Base-by-base conservation (phyloP, 2,113 vertebrate genomes). In the Cairina moschata region DNA sequence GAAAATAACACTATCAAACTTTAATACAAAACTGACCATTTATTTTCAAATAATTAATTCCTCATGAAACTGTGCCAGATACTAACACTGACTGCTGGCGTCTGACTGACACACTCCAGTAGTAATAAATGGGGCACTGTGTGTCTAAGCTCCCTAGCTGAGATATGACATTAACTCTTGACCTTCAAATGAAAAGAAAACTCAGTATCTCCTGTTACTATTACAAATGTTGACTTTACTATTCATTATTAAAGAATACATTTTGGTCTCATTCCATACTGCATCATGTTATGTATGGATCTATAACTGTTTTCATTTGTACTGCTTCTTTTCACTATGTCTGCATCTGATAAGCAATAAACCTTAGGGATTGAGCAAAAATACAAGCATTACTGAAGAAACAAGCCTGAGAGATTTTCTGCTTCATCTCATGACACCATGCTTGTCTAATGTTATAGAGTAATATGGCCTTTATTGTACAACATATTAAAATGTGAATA, bases 121-220 rank as follows among this genome's bases (percentile, higher is more conserved):
- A 71, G 66, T 79, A 94, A 96, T 96, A 97, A 96, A 95, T 91
- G 83, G 86, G 71, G 66, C 69, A 88, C 83, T 93, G 88, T 93
- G 4, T 86, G 80, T 84, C 83, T 96, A 54, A 95, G 81, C 60
- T 94, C 93, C 88, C 93, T 91, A 46, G 90, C 80, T 95, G 93
- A 93, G 92, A 84, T 91, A 78, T 50, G 86, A 79, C 88, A 89
- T 94, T 89, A 93, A 95, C 86, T 95, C 80, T 82, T 96, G 95
- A 97, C 96, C 96, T 79, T 91, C 80, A 92, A 93, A 96, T 95
- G 95, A 95, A 97, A 97, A 93, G 93, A 96, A 97, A 96, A 95
- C 92, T 91, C 58, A 62, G 73, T 88, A 95, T 97, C 93, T 96
- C 93, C 86, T 58, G 88, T 97, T 93, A 69, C 80, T 83, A 95